Evolutionary conservation across 2,888 invertebrate species (phyloP), one percentile per base, ranked within the genome.

Genomic region (Drosophila algonquin): DNA sequence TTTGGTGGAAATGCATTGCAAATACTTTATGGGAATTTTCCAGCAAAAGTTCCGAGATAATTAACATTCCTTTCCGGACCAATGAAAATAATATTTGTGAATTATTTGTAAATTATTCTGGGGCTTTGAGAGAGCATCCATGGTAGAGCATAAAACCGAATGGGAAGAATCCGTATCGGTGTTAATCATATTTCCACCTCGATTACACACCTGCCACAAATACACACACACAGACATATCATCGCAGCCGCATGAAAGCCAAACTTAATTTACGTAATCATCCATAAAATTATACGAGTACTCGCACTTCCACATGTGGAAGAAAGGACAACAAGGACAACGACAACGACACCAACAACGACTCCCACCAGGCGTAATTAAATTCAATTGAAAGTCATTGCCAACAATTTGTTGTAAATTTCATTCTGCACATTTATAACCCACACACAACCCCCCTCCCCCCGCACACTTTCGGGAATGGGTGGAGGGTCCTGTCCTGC

Each of bases 361-460:
- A 59, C 69, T 54, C 68, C 60, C 61, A 64, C 54, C 56, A 57
- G 48, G 54, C 58, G 59, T 77, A 82, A 82, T 84, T 79, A 65
- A 79, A 84, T 87, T 81, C 75, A 84, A 79, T 87, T 87, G 63
- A 69, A 68, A 64, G 59, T 72, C 68, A 87, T 84, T 84, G 73
- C 63, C 73, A 63, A 35, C 73, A 79, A 79, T 77, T 84, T 73
- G 75, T 75, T 87, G 75, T 74, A 70, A 84, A 82, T 84, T 70
- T 63, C 65, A 87, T 84, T 79, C 55, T 72, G 40, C 62, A 48
- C 70, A 78, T 72, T 70, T 81, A 65, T 77, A 55, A 55, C 56
- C 59, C 63, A 48, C 60, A 45, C n/a, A n/a, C n/a, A n/a, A n/a
- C 51, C 56, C 9, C 2, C 45, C n/a, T 3, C 7, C 12, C 56